Base-by-base conservation (phyloP, 2,113 vertebrate genomes). In the Girardinichthys multiradiatus region DNA sequence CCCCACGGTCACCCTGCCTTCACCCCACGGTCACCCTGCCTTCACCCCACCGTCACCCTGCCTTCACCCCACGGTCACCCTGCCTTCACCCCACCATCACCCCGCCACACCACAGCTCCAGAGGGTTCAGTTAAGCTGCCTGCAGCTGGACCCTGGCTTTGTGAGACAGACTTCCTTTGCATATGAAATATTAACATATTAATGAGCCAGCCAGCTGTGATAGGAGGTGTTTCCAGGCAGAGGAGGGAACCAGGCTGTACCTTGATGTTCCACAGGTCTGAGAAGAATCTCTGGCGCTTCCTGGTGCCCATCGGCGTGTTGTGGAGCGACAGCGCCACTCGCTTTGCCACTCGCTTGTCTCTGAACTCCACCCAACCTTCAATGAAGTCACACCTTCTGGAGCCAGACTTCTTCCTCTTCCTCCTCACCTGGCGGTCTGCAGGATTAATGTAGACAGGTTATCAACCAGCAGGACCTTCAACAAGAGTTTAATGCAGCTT, bases 321-420 rank as follows among this genome's bases (percentile, higher is more conserved):
- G 88, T 97, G 94, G 0, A 98, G 93, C 24, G 95, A 96, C 17
- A 71, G 62, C 0, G 95, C 95, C 31, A 97, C 95, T 1, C 84
- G 82, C 86, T 97, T 97, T 0, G 96, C 97, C 24, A 96, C 77
- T 0, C 94, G 93, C 70, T 97, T 98, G 85, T 97, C 96, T 15
- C 94, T 88, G 80, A 97, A 98, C 90, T 98, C 97, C 73, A 97
- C 96, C 96, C 97, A 98, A 4, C 96, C 96, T 76, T 97, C 96
- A 0, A 94, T 95, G 78, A 95, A 97, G 64, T 93, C 92, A 60
- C 94, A 93, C 48, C 93, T 91, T 35, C 92, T 92, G 27, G 75
- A 82, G 2, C 95, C 94, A 0, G 94, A 88, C 31, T 88, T 93
- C 85, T 89, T 96, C 89, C 96, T 97, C 71, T 83, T 95, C 51